Conservation (phyloP, 2,113 vertebrate genomes). For the Nanorana parkeri region DNA sequence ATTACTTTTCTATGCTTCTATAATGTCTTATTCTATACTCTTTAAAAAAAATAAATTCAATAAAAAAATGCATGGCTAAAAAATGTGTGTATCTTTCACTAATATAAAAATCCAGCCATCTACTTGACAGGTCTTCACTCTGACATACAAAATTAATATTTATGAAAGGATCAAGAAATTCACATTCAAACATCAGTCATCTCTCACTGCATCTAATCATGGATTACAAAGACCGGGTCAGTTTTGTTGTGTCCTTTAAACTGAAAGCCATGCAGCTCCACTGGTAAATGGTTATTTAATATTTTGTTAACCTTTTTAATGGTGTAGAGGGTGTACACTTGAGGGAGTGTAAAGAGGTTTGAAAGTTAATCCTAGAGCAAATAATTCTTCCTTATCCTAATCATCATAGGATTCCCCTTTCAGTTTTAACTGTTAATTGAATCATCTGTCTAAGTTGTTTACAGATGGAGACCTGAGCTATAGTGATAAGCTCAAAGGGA, state of each 20-base stretch:
- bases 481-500: constrained; percentile 53
- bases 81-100: constrained; percentile 64
- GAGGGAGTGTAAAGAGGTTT: not conserved
- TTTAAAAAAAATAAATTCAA: too few species aligned
- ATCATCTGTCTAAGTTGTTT: constrained; percentile 51
- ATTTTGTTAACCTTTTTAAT: constrained; percentile 16
- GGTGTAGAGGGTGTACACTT: not conserved
- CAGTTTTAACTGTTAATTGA: constrained; percentile 53
- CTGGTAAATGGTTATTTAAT: constrained; percentile 3
- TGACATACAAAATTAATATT: constrained; percentile 47
- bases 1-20: too few species aligned
- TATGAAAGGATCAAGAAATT: constrained; percentile 42
- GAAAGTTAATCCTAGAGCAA: constrained; percentile 9
- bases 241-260: constrained; percentile 43
- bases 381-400: constrained; percentile 17
- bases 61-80: too few species aligned
- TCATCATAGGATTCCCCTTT: constrained; percentile 43
- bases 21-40: too few species aligned
- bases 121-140: constrained; percentile 35
- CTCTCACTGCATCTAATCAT: constrained; percentile 36
- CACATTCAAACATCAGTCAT: constrained; percentile 45
- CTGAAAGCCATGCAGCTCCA: not conserved
- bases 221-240: constrained; percentile 43
- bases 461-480: constrained; percentile 50
- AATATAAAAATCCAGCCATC: constrained; percentile 1